Evolutionary conservation across 1,140 invertebrate species (phyloP).

Genomic region (Pectinophora gossypiella): DNA sequence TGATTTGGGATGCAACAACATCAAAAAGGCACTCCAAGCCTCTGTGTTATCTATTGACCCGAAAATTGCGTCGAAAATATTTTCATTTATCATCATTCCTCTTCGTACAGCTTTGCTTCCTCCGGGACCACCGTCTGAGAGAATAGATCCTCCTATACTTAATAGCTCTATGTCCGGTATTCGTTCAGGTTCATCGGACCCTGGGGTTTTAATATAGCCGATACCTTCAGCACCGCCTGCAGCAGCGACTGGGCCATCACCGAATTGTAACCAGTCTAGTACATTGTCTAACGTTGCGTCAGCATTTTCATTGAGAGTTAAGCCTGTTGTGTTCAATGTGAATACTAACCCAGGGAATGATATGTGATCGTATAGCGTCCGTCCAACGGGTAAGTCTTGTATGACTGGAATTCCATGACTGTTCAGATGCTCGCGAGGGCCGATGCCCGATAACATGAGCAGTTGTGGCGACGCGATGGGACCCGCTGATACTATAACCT

Average conservation of each 20-base stretch:
- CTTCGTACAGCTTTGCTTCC: constrained; percentile 39
- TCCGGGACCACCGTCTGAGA: constrained; percentile 72
- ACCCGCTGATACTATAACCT: constrained; percentile 81
- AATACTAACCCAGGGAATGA: constrained; percentile 78
- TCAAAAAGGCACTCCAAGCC: constrained; percentile 50
- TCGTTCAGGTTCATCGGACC: constrained; percentile 61
- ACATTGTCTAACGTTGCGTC: constrained; percentile 15
- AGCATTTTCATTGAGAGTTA: constrained; percentile 25
- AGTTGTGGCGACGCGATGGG: constrained; percentile 84
- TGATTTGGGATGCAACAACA: constrained; percentile 63
- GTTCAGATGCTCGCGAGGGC: constrained; percentile 77
- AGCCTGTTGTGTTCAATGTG: constrained; percentile 56
- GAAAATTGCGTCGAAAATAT: constrained; percentile 38
- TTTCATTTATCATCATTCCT: constrained; percentile 18
- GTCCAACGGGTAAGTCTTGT: constrained; percentile 80
- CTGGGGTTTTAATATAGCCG: constrained; percentile 76
- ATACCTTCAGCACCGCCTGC: constrained; percentile 76
- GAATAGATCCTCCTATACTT: constrained; percentile 57
- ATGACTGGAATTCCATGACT: constrained; percentile 79
- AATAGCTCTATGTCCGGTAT: constrained; percentile 78
- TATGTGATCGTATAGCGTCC: constrained; percentile 82
- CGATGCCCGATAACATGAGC: constrained; percentile 85
- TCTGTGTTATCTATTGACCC: constrained; percentile 47
- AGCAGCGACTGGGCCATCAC: constrained; percentile 58
- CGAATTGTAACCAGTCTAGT: constrained; percentile 41